Percentiles rank a stretch among this genome's conserved stretches.
These are phyloP conservation scores for Aviceda subcristata DNA, from an alignment of 2,113 vertebrate species.

Conservation along the genomic window DNA sequence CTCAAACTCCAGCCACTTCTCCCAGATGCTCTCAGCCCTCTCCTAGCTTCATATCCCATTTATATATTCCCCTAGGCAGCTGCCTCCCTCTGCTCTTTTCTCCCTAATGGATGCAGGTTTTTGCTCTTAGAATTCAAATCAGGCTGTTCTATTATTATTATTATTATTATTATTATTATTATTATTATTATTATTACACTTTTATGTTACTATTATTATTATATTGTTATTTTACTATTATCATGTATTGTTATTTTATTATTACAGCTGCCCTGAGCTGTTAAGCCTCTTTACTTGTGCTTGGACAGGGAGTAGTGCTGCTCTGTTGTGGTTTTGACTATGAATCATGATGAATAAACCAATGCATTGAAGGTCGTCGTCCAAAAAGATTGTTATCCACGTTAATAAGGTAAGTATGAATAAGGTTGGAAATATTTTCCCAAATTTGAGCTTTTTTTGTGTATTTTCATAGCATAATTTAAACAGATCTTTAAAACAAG, in stretches of 20 bases:
- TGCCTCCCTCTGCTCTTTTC: background rate
- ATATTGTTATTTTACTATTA: background rate
- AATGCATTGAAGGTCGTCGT: background rate
- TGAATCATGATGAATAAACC: background rate
- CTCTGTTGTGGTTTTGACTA: background rate
- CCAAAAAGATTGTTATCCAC: background rate
- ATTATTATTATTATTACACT: background rate
- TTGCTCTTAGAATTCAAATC: background rate
- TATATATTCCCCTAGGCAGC: background rate
- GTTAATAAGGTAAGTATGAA: accelerated
- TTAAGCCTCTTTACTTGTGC: background rate
- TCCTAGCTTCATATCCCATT: background rate
- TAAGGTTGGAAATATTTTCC: background rate
- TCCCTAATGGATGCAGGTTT: background rate
- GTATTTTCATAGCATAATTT: background rate
- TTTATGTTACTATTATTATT: background rate
- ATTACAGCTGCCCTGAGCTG: background rate
- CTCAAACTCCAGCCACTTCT: background rate
- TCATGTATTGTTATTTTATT: background rate
- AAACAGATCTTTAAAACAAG: background rate
- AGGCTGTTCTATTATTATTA: accelerated
- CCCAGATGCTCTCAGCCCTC: background rate
- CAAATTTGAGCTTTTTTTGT: too few species aligned
- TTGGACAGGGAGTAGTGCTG: background rate
- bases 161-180: background rate